A percentile compares a stretch with the other conserved stretches of the same genome.
These are phyloP conservation scores for Lordiphosa andalusiaca DNA, from an alignment of 2,888 invertebrate genomes.

Conservation along the genomic window DNA sequence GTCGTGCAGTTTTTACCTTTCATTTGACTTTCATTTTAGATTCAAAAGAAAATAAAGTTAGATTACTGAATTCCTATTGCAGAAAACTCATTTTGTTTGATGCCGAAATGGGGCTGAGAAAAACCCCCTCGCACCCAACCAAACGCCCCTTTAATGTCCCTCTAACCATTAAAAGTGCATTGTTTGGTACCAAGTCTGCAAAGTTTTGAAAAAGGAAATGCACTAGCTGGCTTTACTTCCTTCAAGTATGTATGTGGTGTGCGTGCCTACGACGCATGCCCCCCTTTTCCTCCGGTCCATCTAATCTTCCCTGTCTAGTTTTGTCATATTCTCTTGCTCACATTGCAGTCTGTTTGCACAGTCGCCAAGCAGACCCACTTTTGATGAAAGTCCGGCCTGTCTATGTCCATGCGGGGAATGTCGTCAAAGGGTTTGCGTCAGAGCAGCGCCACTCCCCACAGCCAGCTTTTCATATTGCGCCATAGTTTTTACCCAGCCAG, in stretches of 20 bases:
- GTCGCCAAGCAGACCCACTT: conserved; percentile 23
- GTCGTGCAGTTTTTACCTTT: not conserved
- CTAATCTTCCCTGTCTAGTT: not conserved
- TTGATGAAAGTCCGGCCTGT: conserved; percentile 12
- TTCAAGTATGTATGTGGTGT: conserved; percentile 22
- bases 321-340: conserved; percentile 16
- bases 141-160: not conserved
- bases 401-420: conserved; percentile 29
- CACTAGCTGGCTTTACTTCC: conserved; percentile 35
- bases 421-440: conserved; percentile 53
- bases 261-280: conserved; percentile 8
- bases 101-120: not conserved
- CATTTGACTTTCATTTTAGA: no score
- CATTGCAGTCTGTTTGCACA: conserved; percentile 38
- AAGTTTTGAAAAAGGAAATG: conserved; percentile 51
- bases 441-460: conserved; percentile 12
- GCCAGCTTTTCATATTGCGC: conserved; percentile 9
- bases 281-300: not conserved
- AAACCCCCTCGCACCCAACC: not conserved
- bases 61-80: no score
- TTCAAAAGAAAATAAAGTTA: no score
- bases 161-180: not conserved
- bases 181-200: conserved; percentile 37
- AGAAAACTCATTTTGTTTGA: no score
- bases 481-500: conserved; percentile 16